Base-by-base conservation (phyloP, 2,797 vertebrate genomes). In the Mico argentatus region DNA sequence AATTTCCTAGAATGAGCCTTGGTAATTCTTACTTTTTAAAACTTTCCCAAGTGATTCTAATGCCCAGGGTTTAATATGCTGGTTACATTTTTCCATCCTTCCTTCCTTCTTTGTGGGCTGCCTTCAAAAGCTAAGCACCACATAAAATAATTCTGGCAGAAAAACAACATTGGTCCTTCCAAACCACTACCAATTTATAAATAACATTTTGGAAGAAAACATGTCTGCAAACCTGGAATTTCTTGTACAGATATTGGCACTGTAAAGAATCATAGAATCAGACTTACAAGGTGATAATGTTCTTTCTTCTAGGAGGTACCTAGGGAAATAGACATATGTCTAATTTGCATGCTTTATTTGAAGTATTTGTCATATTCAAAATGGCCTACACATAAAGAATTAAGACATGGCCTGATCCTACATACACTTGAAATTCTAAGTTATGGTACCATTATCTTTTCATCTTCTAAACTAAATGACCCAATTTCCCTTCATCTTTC, bases 191-290 rank as follows among this genome's bases (percentile, higher is more conserved):
- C 52, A 82, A 87, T 72, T 73, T 67, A 67, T n/a, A 88, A 90
- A 59, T 36, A 91, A 61, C 70, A 76, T 57, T 79, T 91, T 59
- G 30, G 79, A 81, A 96, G 83, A 95, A 70, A 95, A 52, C 11
- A 19, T 27, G 26, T 39, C n/a, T 70, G 30, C 46, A 89, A 50
- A 57, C 20, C 46, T 85, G 80, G 41, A 46, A 52, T 9, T 64
- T 84, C 41, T 14, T 87, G 8, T 19, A n/a, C 17, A 41, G 30
- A 41, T 39, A 22, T 9, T 75, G 46, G 41, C 26, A 70, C 46
- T 81, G 7, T 46, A 55, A 81, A 82, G 52, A 87, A 76, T 55
- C 67, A 48, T 59, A 75, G 57, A 88, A 72, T 72, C 44, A 44
- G 14, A 88, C 64, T 91, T 26, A 82, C 91, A 93, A 95, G 26